Evolutionary conservation across 2,113 vertebrate genomes (phyloP).

Genomic region (Bubo bubo): DNA sequence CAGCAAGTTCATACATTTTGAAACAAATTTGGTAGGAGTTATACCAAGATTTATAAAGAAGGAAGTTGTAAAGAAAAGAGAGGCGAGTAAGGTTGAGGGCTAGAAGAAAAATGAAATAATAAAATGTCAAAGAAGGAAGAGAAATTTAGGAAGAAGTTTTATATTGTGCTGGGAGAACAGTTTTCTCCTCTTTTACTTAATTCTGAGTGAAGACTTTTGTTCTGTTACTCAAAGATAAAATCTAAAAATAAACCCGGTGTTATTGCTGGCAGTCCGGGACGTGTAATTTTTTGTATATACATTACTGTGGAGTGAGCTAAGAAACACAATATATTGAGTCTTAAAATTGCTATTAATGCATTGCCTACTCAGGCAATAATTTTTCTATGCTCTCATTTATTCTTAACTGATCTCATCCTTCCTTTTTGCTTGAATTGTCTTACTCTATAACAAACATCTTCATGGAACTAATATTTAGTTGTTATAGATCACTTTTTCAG

Average conservation of each 20-base stretch:
- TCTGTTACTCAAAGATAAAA: constrained; percentile 2
- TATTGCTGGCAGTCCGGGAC: not conserved
- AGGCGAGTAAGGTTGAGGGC: not conserved
- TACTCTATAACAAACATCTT: not conserved
- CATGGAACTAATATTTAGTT: not conserved
- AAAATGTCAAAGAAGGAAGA: not conserved
- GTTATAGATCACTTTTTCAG: not conserved
- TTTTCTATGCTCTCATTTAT: not conserved
- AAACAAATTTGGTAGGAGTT: not conserved
- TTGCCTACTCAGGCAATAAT: not conserved
- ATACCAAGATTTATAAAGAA: not conserved
- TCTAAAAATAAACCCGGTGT: not conserved
- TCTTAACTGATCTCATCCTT: not conserved
- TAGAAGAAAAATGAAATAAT: not conserved
- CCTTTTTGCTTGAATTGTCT: not conserved
- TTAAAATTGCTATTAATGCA: not conserved
- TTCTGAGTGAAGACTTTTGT: not conserved
- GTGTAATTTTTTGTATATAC: not conserved
- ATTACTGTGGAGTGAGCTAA: not conserved
- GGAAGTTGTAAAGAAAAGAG: not conserved
- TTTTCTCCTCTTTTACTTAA: not conserved
- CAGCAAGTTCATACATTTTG: not conserved
- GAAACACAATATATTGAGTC: not conserved
- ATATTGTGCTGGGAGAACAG: not conserved
- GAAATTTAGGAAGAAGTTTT: not conserved